phyloP scores from a whole-genome alignment of 2,113 vertebrate species.

The Nyctibius bracteatus region DNA sequence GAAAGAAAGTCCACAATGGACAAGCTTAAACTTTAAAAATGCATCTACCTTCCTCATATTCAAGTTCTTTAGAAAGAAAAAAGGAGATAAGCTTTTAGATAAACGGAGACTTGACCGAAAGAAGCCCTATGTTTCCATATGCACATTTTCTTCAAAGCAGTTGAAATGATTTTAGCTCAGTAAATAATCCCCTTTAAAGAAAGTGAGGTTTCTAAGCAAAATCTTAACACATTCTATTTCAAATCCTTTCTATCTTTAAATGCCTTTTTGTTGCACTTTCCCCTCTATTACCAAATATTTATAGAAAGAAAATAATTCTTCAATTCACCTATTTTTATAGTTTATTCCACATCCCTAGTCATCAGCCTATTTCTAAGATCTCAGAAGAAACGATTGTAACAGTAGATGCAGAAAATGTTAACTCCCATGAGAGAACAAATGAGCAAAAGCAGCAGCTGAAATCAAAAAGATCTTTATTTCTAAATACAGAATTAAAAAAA shows the following conservation, averaged over 20 bases:
- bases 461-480: constrained; percentile 13
- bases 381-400: neutral
- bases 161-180: neutral
- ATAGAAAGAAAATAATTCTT: neutral
- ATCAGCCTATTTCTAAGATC: neutral
- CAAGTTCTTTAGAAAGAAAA: neutral
- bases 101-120: neutral
- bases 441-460: neutral
- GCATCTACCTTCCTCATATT: neutral
- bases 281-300: neutral
- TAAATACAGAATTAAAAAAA: neutral
- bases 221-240: neutral
- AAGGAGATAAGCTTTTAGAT: neutral
- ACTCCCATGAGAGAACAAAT: neutral
- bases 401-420: neutral
- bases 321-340: neutral
- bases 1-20: neutral
- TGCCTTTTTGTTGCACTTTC: constrained; percentile 21
- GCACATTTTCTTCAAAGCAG: neutral
- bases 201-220: neutral
- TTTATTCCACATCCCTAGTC: neutral
- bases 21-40: neutral
- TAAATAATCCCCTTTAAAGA: constrained; percentile 5
- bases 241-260: neutral
- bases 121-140: neutral